Percentiles rank a stretch among this genome's conserved stretches.
Evolutionary conservation across 1,140 invertebrate genomes (phyloP).

Genomic region (Oreohelix idahoensis): DNA sequence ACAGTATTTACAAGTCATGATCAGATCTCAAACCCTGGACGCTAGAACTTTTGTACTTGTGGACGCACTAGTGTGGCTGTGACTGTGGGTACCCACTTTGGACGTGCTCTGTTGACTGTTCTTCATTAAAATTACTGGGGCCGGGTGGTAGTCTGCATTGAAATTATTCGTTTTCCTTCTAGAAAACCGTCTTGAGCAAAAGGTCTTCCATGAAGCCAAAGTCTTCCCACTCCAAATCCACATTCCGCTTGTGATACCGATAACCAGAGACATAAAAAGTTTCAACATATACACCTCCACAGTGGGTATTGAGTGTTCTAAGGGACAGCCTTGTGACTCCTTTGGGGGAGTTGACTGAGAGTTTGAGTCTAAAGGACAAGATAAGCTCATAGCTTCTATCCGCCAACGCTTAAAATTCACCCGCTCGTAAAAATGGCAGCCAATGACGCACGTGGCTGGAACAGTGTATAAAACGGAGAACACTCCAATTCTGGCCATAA

Average conservation of each 20-base stretch:
- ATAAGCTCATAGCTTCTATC: conserved; percentile 49
- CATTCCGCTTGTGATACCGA: conserved; percentile 77
- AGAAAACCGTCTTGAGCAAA: conserved; percentile 64
- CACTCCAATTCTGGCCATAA: conserved; percentile 94
- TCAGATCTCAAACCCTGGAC: conserved; percentile 45
- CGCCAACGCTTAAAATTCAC: conserved; percentile 66
- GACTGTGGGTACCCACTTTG: not conserved
- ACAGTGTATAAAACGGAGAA: conserved; percentile 96
- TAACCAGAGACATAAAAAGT: conserved; percentile 76
- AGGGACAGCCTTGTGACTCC: conserved; percentile 56
- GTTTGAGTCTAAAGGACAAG: conserved; percentile 41
- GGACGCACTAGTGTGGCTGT: conserved; percentile 45
- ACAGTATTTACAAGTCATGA: not conserved
- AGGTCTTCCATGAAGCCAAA: conserved; percentile 68
- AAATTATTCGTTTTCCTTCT: conserved; percentile 61
- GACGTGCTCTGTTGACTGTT: conserved; percentile 18
- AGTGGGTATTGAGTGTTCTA: conserved; percentile 71
- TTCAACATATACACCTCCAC: conserved; percentile 79
- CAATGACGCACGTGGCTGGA: conserved; percentile 92
- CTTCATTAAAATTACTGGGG: conserved; percentile 64
- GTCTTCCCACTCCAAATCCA: conserved; percentile 73
- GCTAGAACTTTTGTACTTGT: conserved; percentile 60
- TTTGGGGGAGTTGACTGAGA: not conserved
- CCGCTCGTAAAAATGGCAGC: conserved; percentile 93
- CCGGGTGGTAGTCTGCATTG: conserved; percentile 60